Conservation (phyloP, 2,888 invertebrate genomes). For the Rugalucina vietnamica region DNA sequence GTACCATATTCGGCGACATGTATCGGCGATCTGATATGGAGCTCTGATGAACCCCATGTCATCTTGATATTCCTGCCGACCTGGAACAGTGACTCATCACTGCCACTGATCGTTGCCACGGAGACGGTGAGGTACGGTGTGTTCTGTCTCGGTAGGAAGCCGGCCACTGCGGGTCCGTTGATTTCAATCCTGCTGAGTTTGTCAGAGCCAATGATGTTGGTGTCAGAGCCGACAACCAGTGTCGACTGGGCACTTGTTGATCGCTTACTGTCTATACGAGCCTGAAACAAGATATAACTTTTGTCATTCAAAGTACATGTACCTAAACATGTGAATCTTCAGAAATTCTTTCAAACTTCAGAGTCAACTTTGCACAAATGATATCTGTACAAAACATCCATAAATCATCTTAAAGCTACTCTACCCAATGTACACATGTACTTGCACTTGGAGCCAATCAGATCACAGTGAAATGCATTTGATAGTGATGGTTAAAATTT, state of each 20-base stretch:
- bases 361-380: no score
- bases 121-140: slow-evolving; percentile 45
- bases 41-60: slow-evolving; percentile 45
- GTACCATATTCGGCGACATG: slow-evolving; percentile 58
- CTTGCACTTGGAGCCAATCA: no score
- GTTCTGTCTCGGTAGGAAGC: slow-evolving; percentile 45
- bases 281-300: slow-evolving; percentile 44
- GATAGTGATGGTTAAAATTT: no score
- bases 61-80: slow-evolving; percentile 59
- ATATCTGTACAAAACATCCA: no score
- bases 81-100: slow-evolving; percentile 39
- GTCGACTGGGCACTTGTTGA: slow-evolving; percentile 50
- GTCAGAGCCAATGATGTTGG: slow-evolving; percentile 9
- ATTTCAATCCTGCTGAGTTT: background rate
- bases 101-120: slow-evolving; percentile 59
- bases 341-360: no score
- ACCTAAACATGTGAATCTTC: no score
- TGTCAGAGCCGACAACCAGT: slow-evolving; percentile 44
- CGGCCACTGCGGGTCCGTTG: slow-evolving; percentile 45
- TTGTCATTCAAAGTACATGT: background rate
- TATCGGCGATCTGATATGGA: slow-evolving; percentile 52
- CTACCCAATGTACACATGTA: no score
- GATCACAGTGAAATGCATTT: no score
- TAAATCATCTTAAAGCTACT: no score
- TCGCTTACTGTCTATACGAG: slow-evolving; percentile 53